Conservation (phyloP, 1,140 invertebrate genomes). For the Aporrectodea caliginosa region DNA sequence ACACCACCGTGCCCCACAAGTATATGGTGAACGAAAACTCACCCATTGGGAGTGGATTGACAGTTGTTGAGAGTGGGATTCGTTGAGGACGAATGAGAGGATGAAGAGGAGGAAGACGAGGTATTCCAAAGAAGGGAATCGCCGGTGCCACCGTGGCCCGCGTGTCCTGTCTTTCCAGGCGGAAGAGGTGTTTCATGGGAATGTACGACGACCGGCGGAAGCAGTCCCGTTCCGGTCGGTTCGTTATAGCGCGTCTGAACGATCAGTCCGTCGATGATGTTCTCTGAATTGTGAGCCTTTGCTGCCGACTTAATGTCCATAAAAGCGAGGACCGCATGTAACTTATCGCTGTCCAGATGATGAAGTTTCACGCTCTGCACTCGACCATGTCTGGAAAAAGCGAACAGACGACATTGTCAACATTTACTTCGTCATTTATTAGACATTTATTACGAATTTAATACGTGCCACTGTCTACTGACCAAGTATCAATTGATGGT, state of each 20-base stretch:
- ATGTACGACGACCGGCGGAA: not conserved
- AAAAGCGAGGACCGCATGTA: slow-evolving; percentile 82
- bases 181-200: not conserved
- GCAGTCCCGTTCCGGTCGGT: slow-evolving; percentile 57
- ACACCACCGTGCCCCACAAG: no score
- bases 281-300: slow-evolving; percentile 84
- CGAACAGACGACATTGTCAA: no score
- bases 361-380: not conserved
- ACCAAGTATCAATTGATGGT: no score
- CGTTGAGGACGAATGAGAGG: not conserved
- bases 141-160: no score
- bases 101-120: not conserved
- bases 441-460: no score
- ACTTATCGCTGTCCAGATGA: slow-evolving; percentile 56
- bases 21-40: no score
- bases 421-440: no score
- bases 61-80: not conserved
- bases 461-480: no score
- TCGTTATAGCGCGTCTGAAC: slow-evolving; percentile 91
- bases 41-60: not conserved
- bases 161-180: not conserved
- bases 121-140: not conserved
- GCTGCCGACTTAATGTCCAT: slow-evolving; percentile 94
- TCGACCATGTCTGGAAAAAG: not conserved
- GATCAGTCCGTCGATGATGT: slow-evolving; percentile 76